Base-by-base conservation (phyloP, 1,140 invertebrate genomes). In the Procambarus clarkii region DNA sequence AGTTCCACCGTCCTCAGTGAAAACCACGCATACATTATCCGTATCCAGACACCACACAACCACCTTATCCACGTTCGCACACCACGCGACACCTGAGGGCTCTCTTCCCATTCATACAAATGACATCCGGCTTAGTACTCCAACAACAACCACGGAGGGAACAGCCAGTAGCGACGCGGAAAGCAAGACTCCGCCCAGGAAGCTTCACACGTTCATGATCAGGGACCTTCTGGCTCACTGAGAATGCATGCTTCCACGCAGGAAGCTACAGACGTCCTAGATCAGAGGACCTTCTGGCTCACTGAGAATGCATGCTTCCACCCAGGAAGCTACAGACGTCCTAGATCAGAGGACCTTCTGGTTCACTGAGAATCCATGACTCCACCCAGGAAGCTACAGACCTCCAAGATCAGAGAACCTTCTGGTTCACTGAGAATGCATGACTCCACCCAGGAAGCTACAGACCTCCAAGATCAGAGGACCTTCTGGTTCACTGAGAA, bases 161-260 rank as follows among this genome's bases (percentile, higher is more conserved):
- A 34, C 34, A 34, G 34, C 34, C 34, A 0, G 15, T 24, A 8
- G 69, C 34, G 69, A 74, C 2, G 69, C 0, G 69, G 69, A 34
- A 74, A 11, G n/a, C 24, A 74, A 74, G 21, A 34, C 69, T 8
- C 15, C 60, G 44, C 21, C 60, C 24, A 83, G 69, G 34, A 83
- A 46, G 18, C 81, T 21, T 13, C 81, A 83, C 2, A 83, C 81
- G 2, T 83, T 83, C n/a, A 69, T 83, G 81, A 69, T 69, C 21
- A 69, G 81, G n/a, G 81, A 83, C 34, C 60, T 83, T 18, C n/a
- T 83, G 45, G 81, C 81, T 18, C n/a, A 74, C n/a, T 74, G 69
- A 74, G 69, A 21, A 34, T 8, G 7, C 11, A 69, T 13, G 54
- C 13, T 34, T 34, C 34, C 34, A 34, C 34, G 0, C 34, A 34